Percentiles rank a stretch among this genome's conserved stretches.
These are phyloP conservation scores for Halcyon malimbica DNA, from an alignment of 2,113 vertebrate genomes.

Conservation along the genomic window DNA sequence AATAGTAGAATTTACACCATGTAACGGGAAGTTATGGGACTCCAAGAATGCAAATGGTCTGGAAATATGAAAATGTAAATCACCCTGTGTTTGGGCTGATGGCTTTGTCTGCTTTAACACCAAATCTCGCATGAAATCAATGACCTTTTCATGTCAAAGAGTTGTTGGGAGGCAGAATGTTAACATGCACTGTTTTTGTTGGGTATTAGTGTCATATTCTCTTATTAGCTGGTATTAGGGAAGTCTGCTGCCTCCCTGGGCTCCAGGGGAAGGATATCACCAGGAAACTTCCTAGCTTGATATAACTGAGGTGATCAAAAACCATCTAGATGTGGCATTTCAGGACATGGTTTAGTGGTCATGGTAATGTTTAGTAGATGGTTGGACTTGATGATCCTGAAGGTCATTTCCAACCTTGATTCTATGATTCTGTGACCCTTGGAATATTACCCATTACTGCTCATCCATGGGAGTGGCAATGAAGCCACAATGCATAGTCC, in stretches of 20 bases:
- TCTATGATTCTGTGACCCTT: neutral
- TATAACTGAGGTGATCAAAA: neutral
- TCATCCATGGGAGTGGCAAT: neutral
- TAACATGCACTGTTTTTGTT: rapidly evolving
- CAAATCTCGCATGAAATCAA: neutral
- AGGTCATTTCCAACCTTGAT: no score
- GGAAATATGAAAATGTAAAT: neutral
- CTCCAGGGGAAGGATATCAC: neutral
- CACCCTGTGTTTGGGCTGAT: neutral
- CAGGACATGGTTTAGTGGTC: no score
- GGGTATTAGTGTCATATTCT: neutral
- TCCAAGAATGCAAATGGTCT: neutral
- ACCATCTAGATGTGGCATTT: no score
- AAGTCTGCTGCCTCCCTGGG: neutral
- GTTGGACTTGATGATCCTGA: no score
- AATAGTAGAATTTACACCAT: neutral
- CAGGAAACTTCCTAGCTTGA: neutral
- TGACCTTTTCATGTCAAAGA: neutral
- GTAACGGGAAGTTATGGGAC: neutral
- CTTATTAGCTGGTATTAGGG: neutral
- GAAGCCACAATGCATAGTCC: neutral
- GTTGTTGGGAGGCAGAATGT: neutral
- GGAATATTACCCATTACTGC: neutral
- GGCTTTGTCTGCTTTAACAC: neutral
- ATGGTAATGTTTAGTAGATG: no score